Percentiles rank a stretch among this genome's conserved stretches.
Conservation (phyloP, 2,113 vertebrate species). For the Myotis lucifugus region DNA sequence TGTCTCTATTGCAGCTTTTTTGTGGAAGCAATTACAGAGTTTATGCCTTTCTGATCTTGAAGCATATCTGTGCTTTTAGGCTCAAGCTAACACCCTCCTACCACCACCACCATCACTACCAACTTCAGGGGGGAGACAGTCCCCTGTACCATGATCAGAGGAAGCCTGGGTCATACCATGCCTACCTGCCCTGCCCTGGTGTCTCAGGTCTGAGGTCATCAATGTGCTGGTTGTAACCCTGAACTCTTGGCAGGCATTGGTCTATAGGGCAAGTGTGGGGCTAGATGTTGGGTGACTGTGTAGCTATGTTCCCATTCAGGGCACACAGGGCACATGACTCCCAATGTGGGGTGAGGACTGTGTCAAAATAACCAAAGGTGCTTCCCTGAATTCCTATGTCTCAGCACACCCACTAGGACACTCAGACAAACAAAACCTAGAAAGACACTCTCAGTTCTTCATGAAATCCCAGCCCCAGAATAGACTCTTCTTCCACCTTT, state of each 20-base stretch:
- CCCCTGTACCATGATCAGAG: not conserved
- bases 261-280: not conserved
- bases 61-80: not conserved
- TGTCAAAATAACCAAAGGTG: conserved; percentile 21
- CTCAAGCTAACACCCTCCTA: not conserved
- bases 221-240: not conserved
- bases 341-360: not conserved
- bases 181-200: not conserved
- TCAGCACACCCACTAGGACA: not conserved
- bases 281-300: not conserved
- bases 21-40: not conserved
- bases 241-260: not conserved
- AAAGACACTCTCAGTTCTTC: not conserved
- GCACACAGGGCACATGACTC: not conserved
- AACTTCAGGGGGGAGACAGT: not conserved
- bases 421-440: not conserved
- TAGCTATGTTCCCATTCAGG: not conserved
- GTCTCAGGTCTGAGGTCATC: not conserved
- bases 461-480: not conserved
- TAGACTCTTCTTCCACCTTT: not conserved
- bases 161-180: not conserved
- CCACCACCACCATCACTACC: not conserved
- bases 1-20: not conserved
- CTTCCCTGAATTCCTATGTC: not conserved
- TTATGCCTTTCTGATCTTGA: conserved; percentile 1